Base-by-base conservation (phyloP, 2,113 vertebrate species). In the Myiozetetes cayanensis region DNA sequence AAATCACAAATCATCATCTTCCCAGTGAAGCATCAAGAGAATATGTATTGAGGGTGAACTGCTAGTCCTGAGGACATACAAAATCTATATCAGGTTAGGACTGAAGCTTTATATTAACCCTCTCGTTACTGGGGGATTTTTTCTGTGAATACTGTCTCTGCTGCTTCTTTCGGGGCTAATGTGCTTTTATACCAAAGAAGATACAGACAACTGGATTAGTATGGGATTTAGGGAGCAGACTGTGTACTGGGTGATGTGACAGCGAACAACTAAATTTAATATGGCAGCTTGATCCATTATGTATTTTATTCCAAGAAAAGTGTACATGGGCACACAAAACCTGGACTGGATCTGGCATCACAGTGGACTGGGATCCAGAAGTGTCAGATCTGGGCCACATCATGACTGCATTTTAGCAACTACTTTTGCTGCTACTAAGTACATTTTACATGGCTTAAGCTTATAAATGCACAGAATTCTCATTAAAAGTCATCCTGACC, bases 241-340 rank as follows among this genome's bases (percentile, higher is more conserved):
- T 85, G n/a, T 75, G 65, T 78, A 94, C 76, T 0, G 5, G 67
- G 44, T 90, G 90, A 95, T 93, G 77, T 89, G 93, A 90, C 92
- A 96, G 88, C 0, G 1, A 96, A 93, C 83, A 92, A 92, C 92
- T 96, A 89, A 97, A 96, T 97, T 96, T 95, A 93, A 96, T 96
- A 96, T 96, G 96, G 94, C 94, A 97, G 88, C 73, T 96, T 92
- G 92, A 94, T 95, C 83, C 46, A 96, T 95, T 96, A 96, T 89
- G 90, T 78, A 93, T 94, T 96, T 96, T 92, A 86, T 92, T 90
- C 53, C 86, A 79, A 86, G 76, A 72, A 88, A 83, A 85, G 73
- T 72, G 41, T 33, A 81, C 56, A 37, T 8, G 30, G 52, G 35
- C 39, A 82, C 19, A 19, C 73, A 86, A 96, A 97, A 95, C 88